phyloP scores from a whole-genome alignment of 2,888 invertebrate genomes.

The Luperina testacea region DNA sequence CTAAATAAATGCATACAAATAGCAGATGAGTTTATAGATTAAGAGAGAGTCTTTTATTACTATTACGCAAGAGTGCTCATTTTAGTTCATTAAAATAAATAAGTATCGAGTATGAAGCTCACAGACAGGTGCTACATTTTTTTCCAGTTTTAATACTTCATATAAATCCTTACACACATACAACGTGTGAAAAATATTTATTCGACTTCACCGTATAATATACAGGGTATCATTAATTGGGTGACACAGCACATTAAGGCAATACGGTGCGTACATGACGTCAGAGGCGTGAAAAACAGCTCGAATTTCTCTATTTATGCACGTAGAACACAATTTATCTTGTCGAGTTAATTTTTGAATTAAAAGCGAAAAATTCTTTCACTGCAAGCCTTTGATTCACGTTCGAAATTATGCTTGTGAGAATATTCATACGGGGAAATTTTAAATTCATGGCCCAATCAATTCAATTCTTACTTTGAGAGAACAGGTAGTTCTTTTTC shows the following conservation, averaged over 20 bases:
- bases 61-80: background rate
- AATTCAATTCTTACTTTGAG: slow-evolving; percentile 35
- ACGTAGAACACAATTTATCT: slow-evolving; percentile 60
- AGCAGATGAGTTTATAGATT: background rate
- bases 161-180: slow-evolving; percentile 22
- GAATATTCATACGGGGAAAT: slow-evolving; percentile 32
- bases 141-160: background rate
- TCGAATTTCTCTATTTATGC: slow-evolving; percentile 57
- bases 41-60: background rate
- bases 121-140: background rate
- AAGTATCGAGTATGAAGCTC: background rate
- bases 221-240: slow-evolving; percentile 60
- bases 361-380: slow-evolving; percentile 41
- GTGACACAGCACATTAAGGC: slow-evolving; percentile 64
- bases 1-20: background rate
- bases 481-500: background rate
- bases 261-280: slow-evolving; percentile 62
- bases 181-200: slow-evolving; percentile 43
- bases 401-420: slow-evolving; percentile 24
- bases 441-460: slow-evolving; percentile 43
- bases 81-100: background rate
- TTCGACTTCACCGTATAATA: slow-evolving; percentile 34
- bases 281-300: slow-evolving; percentile 61
- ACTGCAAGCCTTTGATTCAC: slow-evolving; percentile 34
- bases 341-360: slow-evolving; percentile 58